Conservation (phyloP, 2,113 vertebrate genomes). For the Tragulus kanchil region DNA sequence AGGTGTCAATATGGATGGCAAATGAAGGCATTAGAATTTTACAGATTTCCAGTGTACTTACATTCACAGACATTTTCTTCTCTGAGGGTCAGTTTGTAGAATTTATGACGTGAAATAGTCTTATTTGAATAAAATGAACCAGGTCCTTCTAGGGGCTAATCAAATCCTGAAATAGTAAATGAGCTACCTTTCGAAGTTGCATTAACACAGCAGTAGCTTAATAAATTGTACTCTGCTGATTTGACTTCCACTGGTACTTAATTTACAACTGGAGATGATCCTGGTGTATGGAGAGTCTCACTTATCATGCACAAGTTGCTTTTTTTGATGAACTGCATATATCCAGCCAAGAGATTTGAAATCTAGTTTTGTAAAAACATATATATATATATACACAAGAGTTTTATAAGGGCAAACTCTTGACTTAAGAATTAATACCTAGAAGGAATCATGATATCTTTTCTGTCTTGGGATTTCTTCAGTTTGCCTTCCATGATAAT, state of each 20-base stretch:
- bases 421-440: slow-evolving; percentile 37
- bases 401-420: neutral
- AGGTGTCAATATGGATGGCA: neutral
- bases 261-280: slow-evolving; percentile 50
- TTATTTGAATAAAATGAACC: slow-evolving; percentile 51
- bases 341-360: neutral
- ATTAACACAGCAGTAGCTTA: slow-evolving; percentile 56
- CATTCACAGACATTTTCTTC: neutral
- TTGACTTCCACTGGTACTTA: slow-evolving; percentile 52
- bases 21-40: slow-evolving; percentile 60
- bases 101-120: slow-evolving; percentile 41
- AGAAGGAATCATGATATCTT: neutral
- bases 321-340: neutral
- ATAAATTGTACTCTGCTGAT: slow-evolving; percentile 65
- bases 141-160: slow-evolving; percentile 15
- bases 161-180: slow-evolving; percentile 24
- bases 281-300: neutral
- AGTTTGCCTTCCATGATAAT: slow-evolving; percentile 15
- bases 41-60: slow-evolving; percentile 41
- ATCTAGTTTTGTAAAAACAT: slow-evolving; percentile 22
- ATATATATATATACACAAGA: neutral
- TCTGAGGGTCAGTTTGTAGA: slow-evolving; percentile 10
- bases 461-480: slow-evolving; percentile 30
- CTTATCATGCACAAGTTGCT: neutral
- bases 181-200: slow-evolving; percentile 59